Conservation (phyloP, 2,888 invertebrate species). For the Amphipyra tragopoginis region DNA sequence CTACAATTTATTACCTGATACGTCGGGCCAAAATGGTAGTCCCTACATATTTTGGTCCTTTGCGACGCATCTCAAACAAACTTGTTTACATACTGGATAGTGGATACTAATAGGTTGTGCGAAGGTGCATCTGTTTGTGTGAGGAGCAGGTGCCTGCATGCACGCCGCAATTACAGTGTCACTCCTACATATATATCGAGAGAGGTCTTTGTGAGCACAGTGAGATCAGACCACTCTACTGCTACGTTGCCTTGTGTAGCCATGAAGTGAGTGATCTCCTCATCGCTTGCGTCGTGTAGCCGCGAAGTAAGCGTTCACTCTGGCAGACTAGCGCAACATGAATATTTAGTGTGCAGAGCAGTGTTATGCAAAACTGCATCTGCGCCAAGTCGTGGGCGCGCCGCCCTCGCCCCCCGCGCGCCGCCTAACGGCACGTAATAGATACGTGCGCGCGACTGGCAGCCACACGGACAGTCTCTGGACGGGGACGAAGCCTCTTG, state of each 20-base stretch:
- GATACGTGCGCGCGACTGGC: too few relatives aligned
- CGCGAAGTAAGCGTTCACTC: neutral
- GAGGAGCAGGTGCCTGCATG: conserved; percentile 18
- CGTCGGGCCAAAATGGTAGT: too few relatives aligned
- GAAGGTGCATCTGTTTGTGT: neutral
- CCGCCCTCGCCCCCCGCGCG: conserved; percentile 5
- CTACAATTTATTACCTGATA: too few relatives aligned
- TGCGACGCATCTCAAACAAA: too few relatives aligned
- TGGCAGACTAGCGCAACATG: neutral
- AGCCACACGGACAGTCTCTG: conserved; percentile 42
- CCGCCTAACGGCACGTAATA: conserved; percentile 56
- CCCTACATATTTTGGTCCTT: too few relatives aligned
- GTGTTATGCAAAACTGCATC: conserved; percentile 57
- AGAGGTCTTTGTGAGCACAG: neutral
- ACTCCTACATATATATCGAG: conserved; percentile 21
- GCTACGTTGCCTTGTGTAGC: neutral
- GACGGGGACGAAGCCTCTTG: neutral
- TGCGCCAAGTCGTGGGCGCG: conserved; percentile 26
- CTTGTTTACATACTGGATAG: too few relatives aligned
- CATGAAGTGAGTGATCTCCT: neutral
- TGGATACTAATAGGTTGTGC: too few relatives aligned
- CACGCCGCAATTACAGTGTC: conserved; percentile 19
- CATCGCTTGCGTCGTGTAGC: neutral
- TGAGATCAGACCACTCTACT: neutral
- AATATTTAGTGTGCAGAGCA: conserved; percentile 1